Conservation (phyloP, 2,113 vertebrate genomes). For the Dryoscopus gambensis region DNA sequence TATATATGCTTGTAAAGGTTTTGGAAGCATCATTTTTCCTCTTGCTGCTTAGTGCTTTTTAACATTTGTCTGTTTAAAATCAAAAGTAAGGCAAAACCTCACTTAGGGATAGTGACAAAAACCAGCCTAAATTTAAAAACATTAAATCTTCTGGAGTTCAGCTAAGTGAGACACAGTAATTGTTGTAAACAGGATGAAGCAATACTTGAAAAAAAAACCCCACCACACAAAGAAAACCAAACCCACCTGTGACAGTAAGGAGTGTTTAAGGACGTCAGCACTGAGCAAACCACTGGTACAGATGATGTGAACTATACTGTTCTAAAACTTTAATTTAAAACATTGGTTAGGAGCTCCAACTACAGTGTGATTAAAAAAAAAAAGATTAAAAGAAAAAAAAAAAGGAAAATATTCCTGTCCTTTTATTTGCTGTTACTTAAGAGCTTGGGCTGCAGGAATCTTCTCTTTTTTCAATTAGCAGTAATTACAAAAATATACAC, state of each 20-base stretch:
- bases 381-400: background rate
- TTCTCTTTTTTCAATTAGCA: background rate
- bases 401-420: background rate
- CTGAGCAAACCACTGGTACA: background rate
- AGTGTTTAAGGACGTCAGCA: background rate
- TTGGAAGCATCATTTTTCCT: background rate
- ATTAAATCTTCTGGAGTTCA: background rate
- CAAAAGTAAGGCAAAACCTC: background rate
- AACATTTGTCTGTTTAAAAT: background rate
- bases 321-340: background rate
- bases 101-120: background rate
- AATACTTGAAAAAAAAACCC: background rate
- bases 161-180: background rate
- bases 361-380: background rate
- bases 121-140: background rate
- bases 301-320: background rate
- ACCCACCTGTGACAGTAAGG: background rate
- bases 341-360: background rate
- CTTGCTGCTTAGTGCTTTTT: background rate
- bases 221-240: background rate
- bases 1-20: background rate
- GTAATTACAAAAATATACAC: constrained; percentile 49
- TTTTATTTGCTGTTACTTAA: background rate
- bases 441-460: background rate
- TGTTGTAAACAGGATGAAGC: background rate